Percentiles rank a stretch among this genome's conserved stretches.
phyloP scores from a whole-genome alignment of 2,797 vertebrate genomes.

The Spatula clypeata region DNA sequence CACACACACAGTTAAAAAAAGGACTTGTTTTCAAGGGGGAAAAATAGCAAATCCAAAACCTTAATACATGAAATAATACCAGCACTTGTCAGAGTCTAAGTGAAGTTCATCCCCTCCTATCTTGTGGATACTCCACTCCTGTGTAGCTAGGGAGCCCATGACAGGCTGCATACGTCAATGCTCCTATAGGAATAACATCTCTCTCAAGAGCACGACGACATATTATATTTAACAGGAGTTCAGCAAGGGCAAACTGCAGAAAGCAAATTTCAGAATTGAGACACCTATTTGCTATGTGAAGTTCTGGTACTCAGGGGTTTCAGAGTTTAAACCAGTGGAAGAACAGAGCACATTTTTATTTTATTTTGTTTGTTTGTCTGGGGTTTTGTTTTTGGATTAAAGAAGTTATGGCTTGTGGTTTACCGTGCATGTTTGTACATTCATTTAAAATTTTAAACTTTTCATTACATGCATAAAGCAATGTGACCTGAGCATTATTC shows the following conservation, averaged over 20 bases:
- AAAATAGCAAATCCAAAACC: background rate
- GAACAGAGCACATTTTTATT: background rate
- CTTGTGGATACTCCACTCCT: background rate
- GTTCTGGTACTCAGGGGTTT: background rate
- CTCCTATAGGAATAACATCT: background rate
- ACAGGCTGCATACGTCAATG: background rate
- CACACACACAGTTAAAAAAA: background rate
- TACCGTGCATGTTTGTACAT: background rate
- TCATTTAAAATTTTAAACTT: background rate
- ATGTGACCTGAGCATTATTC: accelerated
- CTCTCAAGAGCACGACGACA: background rate
- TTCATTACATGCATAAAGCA: background rate
- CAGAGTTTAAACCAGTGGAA: background rate
- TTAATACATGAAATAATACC: background rate
- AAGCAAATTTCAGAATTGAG: background rate
- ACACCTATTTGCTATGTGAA: background rate
- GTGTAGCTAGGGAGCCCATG: background rate
- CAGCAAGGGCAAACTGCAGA: background rate
- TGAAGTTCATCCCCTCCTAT: background rate
- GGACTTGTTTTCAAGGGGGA: background rate
- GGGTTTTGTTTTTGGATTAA: background rate
- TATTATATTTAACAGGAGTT: background rate
- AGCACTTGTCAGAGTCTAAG: background rate
- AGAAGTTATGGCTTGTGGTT: background rate
- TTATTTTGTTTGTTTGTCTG: background rate